Conservation (phyloP, 2,113 vertebrate species). For the Lophochroa leadbeateri region DNA sequence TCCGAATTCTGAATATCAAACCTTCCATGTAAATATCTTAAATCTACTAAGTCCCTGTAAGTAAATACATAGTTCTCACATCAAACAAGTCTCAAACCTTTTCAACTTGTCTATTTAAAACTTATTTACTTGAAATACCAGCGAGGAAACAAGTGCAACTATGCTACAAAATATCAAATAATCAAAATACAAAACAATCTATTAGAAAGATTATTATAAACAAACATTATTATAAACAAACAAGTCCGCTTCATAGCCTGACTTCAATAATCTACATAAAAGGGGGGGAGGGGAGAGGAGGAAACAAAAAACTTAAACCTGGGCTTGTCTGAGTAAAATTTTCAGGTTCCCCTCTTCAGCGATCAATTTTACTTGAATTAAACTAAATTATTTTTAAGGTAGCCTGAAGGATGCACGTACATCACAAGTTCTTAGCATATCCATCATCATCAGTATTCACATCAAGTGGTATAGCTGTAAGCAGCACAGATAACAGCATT, state of each 20-base stretch:
- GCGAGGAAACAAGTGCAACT: not conserved
- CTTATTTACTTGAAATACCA: not conserved
- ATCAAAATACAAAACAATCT: not conserved
- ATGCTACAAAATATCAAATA: not conserved
- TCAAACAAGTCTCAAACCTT: not conserved
- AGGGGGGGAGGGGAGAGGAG: not conserved
- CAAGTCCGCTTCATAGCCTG: not conserved
- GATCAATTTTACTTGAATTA: not conserved
- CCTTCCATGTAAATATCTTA: not conserved
- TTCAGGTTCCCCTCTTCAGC: not conserved
- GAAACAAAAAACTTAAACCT: not conserved
- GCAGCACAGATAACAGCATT: not conserved
- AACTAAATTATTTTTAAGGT: not conserved
- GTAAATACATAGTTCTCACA: not conserved
- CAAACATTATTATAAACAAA: not conserved
- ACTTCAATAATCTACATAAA: not conserved
- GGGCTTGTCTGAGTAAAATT: not conserved
- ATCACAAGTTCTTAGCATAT: not conserved
- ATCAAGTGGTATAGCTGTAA: not conserved
- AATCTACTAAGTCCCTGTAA: not conserved
- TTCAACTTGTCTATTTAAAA: not conserved
- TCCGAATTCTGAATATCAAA: not conserved
- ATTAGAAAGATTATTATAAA: not conserved
- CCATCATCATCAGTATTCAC: not conserved
- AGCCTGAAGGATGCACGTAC: not conserved